These are phyloP conservation scores for Geococcyx californianus DNA, from an alignment of 2,113 vertebrate genomes.

Conservation along the genomic window DNA sequence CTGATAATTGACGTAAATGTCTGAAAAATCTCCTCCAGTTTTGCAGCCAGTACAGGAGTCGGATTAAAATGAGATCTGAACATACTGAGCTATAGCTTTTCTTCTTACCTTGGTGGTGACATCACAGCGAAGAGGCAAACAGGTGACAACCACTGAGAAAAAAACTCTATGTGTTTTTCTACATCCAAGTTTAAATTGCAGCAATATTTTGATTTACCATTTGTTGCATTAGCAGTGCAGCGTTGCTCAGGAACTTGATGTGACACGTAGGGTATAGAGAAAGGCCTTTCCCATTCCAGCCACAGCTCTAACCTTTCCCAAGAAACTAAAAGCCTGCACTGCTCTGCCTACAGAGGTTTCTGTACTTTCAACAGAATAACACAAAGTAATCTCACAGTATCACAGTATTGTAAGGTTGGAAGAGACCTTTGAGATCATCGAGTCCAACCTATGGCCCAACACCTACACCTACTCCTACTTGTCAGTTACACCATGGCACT, in stretches of 20 bases:
- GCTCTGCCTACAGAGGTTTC: not conserved
- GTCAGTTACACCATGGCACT: no score
- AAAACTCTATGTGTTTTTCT: not conserved
- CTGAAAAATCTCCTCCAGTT: conserved; percentile 4
- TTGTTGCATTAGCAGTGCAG: not conserved
- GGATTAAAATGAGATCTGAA: conserved; percentile 13
- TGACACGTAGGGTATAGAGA: not conserved
- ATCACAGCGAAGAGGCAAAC: not conserved
- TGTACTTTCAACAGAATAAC: not conserved
- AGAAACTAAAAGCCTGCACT: not conserved
- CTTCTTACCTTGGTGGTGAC: not conserved
- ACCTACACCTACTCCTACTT: no score
- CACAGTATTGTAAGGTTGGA: no score
- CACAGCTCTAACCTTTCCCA: not conserved
- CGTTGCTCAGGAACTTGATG: not conserved
- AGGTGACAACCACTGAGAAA: not conserved
- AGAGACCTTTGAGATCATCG: no score
- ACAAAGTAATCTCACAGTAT: no score
- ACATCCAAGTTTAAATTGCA: not conserved
- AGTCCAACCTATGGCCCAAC: no score
- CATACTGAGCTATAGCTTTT: not conserved
- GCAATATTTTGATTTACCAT: not conserved
- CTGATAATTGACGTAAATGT: not conserved
- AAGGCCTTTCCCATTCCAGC: not conserved
- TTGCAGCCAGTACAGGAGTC: not conserved